phyloP scores from a whole-genome alignment of 2,113 vertebrate genomes.

The Mus spicilegus region DNA sequence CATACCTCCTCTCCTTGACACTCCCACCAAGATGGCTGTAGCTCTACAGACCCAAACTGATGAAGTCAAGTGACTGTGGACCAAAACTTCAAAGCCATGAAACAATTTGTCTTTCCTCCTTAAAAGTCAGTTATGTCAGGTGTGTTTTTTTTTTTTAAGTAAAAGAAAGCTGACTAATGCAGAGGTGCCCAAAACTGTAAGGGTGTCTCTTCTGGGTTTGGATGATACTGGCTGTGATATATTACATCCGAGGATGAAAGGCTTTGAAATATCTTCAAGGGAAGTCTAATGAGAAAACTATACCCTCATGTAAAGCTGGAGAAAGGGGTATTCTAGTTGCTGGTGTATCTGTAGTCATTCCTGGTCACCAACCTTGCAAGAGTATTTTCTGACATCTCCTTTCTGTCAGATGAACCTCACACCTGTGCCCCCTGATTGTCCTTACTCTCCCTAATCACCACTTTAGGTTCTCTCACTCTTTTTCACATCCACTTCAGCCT shows the following conservation, averaged over 20 bases:
- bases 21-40: background rate
- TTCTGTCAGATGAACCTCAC: background rate
- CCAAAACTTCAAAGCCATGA: background rate
- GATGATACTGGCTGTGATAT: background rate
- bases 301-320: background rate
- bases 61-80: background rate
- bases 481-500: background rate
- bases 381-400: background rate
- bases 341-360: background rate
- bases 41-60: background rate
- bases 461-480: background rate
- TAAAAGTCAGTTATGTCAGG: background rate
- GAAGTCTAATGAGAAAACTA: background rate
- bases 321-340: background rate
- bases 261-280: slow-evolving; percentile 3
- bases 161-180: background rate
- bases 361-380: background rate
- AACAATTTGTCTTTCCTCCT: background rate
- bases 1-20: background rate
- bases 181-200: background rate
- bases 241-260: background rate
- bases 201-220: background rate
- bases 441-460: background rate
- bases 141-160: background rate
- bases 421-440: background rate